A percentile compares a stretch with the other conserved stretches of the same genome.
phyloP scores from a whole-genome alignment of 2,797 vertebrate genomes.

The Alosa sapidissima region DNA sequence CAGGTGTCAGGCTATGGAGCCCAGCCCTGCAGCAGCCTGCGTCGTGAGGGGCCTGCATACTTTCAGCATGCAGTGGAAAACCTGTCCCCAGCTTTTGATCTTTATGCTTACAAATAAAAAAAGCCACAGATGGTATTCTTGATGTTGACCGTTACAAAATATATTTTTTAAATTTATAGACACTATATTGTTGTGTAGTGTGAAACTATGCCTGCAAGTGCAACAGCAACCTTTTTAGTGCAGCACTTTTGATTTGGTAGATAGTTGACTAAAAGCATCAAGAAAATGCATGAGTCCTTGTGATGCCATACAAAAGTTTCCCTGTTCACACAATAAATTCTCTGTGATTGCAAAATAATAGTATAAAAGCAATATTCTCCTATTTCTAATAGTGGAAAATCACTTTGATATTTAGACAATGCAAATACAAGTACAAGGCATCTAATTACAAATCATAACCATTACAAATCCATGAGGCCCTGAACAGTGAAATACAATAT shows the following conservation, averaged over 20 bases:
- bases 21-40: constrained; percentile 28
- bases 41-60: constrained; percentile 33
- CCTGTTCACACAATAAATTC: not conserved
- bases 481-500: constrained; percentile 41
- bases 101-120: constrained; percentile 11
- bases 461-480: constrained; percentile 56
- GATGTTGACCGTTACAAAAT: not conserved
- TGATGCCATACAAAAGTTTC: not conserved
- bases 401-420: constrained; percentile 29
- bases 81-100: constrained; percentile 3
- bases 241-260: not conserved
- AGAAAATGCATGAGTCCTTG: not conserved
- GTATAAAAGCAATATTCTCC: constrained; percentile 29
- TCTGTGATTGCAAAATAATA: not conserved
- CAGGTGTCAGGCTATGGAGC: constrained; percentile 39
- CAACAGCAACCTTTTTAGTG: not conserved
- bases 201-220: not conserved
- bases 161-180: too few species aligned
- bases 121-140: not conserved
- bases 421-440: constrained; percentile 48
- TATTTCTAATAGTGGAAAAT: constrained; percentile 41
- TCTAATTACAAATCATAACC: constrained; percentile 30
- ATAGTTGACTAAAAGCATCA: not conserved
- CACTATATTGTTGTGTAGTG: not conserved
- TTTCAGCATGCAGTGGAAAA: constrained; percentile 5